Base-by-base conservation (phyloP, 53 echinoderm and acorn worm genomes). In the Mesocentrotus franciscanus region DNA sequence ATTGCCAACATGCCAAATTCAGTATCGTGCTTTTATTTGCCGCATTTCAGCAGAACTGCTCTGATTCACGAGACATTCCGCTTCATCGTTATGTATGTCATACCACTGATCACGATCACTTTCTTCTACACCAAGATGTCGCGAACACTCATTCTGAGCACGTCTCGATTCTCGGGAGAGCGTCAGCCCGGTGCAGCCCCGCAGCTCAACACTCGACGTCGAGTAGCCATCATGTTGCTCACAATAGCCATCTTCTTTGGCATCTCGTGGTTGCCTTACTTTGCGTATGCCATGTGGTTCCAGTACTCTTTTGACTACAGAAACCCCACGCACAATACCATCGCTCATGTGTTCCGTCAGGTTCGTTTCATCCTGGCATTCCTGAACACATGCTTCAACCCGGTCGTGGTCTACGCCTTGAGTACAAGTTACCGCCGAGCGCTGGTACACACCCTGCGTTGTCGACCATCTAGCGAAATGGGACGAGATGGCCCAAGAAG, bases 401-500 rank as follows among this genome's bases (percentile, higher is more conserved):
- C 98, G 9, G 96, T 97, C 56, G 95, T 98, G 12, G 96, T 98
- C 22, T 98, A 97, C 92, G 95, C 95, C 79, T 96, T 98, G 96
- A 98, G 98, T 95, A 95, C 98, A 11, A 96, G 96, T n/a, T 97
- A 98, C 89, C 96, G 97, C 62, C 89, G 95, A 29, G 96, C 96
- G 18, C 90, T 96, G 29, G 56, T 95, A 42, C 93, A 93, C 78
- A 96, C 96, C 10, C 95, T 96, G 20, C 96, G 95, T 32, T 90
- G 95, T 29, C 93, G 94, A 30, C 68, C 90, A 26, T 27, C 75
- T 10, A 90, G 56, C 70, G 95, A 95, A 96, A 96, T 85, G 94
- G 96, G 95, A 97, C 97, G 99, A 96, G 99, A 62, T 97, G 98
- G 92, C 93, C 97, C 61, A 95, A 96, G 36, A 96, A 97, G 64